Evolutionary conservation across 2,797 vertebrate species (phyloP), one percentile per base, ranked within the genome.

Genomic region (Phrynocephalus vlangalii): DNA sequence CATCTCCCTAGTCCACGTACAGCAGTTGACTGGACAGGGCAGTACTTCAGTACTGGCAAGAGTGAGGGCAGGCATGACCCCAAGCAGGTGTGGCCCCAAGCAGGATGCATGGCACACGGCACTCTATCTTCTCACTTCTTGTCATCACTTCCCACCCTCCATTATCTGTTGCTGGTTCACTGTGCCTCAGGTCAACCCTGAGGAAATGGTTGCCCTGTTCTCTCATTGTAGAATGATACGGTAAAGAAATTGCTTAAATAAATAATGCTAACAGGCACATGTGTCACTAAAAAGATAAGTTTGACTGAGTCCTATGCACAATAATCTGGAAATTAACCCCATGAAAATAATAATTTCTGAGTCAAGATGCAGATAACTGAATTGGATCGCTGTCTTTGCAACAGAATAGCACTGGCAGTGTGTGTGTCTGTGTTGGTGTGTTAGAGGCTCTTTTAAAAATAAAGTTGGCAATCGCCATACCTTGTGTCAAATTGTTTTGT

Each of bases 151-250:
- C 70, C 28, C 68, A 28, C 68, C 28, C 8, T 9, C 13, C 68
- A 33, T 30, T 33, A 73, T 73, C 6, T 5, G 18, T 33, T 3
- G 22, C 26, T 71, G 5, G 38, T 15, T 73, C 71, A 38, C 16
- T 33, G 2, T 20, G 33, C 30, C 18, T 20, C 33, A 73, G 33
- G 71, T 30, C 71, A 73, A 5, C 16, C 71, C 16, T 48, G 44
- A 56, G 81, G 90, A 85, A 92, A 79, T 84, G 82, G 89, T 52
- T 83, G 73, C 75, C 87, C 50, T 13, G 38, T 77, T 91, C 90
- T 87, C 75, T 82, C 66, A 0, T 38, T 7, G 79, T 87, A 92
- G 82, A 86, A 6, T 8, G 52, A 56, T 56, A 63, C 52, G 70
- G 52, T 85, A 85, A 90, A 48, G 86, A 79, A 91, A 84, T 7